phyloP scores from a whole-genome alignment of 2,888 invertebrate genomes.

The Drosophila fulvimacula region DNA sequence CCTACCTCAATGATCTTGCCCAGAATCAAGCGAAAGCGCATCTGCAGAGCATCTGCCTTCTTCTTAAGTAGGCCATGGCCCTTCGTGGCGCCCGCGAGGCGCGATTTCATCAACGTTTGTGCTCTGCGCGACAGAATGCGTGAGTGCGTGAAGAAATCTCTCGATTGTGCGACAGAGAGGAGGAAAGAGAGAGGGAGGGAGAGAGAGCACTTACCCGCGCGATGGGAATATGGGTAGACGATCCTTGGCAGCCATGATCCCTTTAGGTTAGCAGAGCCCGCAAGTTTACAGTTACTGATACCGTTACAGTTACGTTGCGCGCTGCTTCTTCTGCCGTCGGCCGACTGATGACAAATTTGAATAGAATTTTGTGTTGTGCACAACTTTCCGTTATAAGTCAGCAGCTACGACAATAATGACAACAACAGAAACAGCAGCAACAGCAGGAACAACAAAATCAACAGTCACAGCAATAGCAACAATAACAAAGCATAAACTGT shows the following conservation, averaged over 20 bases:
- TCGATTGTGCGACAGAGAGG: neutral
- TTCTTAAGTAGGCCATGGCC: conserved; percentile 99
- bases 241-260: conserved; percentile 94
- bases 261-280: neutral
- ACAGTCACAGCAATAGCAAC: conserved; percentile 25
- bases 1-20: conserved; percentile 98
- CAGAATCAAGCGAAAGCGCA: conserved; percentile 98
- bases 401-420: neutral
- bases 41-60: conserved; percentile 99
- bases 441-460: conserved; percentile 15
- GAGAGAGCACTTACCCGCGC: conserved; percentile 91
- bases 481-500: conserved; percentile 51
- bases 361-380: conserved; percentile 13
- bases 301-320: conserved; percentile 14
- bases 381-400: conserved; percentile 2
- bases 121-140: conserved; percentile 88
- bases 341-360: conserved; percentile 19
- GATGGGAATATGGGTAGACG: conserved; percentile 96
- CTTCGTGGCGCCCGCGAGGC: conserved; percentile 98
- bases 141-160: neutral
- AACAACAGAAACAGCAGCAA: conserved; percentile 27
- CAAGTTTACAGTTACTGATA: conserved; percentile 18
- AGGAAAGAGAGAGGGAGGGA: neutral
- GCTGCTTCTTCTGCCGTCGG: conserved; percentile 14
- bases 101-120: conserved; percentile 98